A percentile compares a stretch with the other conserved stretches of the same genome.
phyloP scores from a whole-genome alignment of 2,888 invertebrate species.

The Phyllotreta striolata region DNA sequence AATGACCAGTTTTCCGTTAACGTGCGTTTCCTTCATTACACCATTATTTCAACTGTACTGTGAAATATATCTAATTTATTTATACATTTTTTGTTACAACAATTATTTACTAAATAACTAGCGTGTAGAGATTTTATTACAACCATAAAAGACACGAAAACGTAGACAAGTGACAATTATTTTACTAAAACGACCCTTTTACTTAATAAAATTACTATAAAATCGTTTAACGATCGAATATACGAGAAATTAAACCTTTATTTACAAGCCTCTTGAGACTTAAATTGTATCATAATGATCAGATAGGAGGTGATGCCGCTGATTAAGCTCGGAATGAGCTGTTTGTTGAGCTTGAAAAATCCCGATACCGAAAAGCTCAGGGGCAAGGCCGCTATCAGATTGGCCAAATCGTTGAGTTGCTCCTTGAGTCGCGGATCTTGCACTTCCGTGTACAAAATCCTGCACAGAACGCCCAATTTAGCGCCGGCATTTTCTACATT shows the following conservation, averaged over 20 bases:
- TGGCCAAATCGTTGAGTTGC: neutral
- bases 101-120: too few relatives aligned
- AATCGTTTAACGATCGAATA: too few relatives aligned
- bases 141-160: too few relatives aligned
- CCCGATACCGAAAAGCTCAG: constrained; percentile 11
- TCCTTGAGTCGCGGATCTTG: constrained; percentile 4
- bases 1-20: too few relatives aligned
- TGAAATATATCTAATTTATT: too few relatives aligned
- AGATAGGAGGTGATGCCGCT: constrained; percentile 18
- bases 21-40: too few relatives aligned
- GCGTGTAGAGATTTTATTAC: too few relatives aligned
- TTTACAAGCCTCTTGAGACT: neutral
- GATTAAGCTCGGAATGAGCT: constrained; percentile 14
- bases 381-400: constrained; percentile 6
- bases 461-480: neutral
- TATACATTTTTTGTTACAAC: too few relatives aligned
- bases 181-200: too few relatives aligned
- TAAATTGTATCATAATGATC: constrained; percentile 20
- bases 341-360: constrained; percentile 9
- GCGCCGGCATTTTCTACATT: constrained; percentile 6
- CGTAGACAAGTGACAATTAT: too few relatives aligned
- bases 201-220: too few relatives aligned
- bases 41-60: too few relatives aligned
- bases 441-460: neutral
- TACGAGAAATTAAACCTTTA: neutral